Evolutionary conservation across 2,888 invertebrate species (phyloP).

Genomic region (Platycheirus albimanus): DNA sequence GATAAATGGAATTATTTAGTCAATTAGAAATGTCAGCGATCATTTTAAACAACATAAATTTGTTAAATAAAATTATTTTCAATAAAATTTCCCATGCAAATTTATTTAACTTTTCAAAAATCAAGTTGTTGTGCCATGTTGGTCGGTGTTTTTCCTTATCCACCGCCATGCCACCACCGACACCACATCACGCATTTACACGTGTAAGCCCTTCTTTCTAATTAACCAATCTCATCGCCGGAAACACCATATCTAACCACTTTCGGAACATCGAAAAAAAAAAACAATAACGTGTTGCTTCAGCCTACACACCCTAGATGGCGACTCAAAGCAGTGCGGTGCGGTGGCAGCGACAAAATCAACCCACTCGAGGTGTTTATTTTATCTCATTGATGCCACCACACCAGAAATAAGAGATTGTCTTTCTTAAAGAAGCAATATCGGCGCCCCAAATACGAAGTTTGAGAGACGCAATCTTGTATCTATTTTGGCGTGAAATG

Average conservation of each 20-base stretch:
- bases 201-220: slow-evolving; percentile 19
- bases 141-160: slow-evolving; percentile 5
- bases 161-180: no score
- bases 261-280: neutral
- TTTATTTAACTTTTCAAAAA: slow-evolving; percentile 3
- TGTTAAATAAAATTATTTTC: slow-evolving; percentile 10
- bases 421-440: slow-evolving; percentile 28
- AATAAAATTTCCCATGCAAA: slow-evolving; percentile 14
- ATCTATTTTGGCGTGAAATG: slow-evolving; percentile 18
- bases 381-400: neutral
- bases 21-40: slow-evolving; percentile 20
- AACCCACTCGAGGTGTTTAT: slow-evolving; percentile 31
- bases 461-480: slow-evolving; percentile 1
- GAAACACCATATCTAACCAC: slow-evolving; percentile 21
- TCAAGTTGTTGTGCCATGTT: slow-evolving; percentile 26
- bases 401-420: no score
- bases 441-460: slow-evolving; percentile 10
- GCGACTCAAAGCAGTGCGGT: no score
- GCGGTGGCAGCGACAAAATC: slow-evolving; percentile 1
- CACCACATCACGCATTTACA: neutral
- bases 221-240: slow-evolving; percentile 44
- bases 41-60: slow-evolving; percentile 5
- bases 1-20: slow-evolving; percentile 17
- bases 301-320: neutral
- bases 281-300: neutral